A percentile compares a stretch with the other conserved stretches of the same genome.
These are phyloP conservation scores for Gobius niger DNA, from an alignment of 2,113 vertebrate species.

Conservation along the genomic window DNA sequence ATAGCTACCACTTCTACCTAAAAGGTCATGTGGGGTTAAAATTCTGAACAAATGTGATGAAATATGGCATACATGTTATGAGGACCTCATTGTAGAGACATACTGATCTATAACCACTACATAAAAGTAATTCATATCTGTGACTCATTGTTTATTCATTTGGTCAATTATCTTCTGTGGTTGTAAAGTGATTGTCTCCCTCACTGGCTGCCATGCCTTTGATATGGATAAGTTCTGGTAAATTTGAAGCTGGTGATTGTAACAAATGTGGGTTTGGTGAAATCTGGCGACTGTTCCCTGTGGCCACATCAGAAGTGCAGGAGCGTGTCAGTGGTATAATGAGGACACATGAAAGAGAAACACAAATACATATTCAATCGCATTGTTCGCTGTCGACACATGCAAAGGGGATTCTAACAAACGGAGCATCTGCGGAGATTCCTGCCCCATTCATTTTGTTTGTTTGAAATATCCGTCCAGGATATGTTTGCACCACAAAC, in stretches of 20 bases:
- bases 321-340: constrained; percentile 25
- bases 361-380: constrained; percentile 23
- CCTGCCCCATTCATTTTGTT: neutral
- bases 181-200: neutral
- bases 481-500: neutral
- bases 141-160: constrained; percentile 1
- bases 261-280: constrained; percentile 14
- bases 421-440: constrained; percentile 4
- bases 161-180: neutral
- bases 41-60: neutral
- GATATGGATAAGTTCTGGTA: constrained; percentile 3
- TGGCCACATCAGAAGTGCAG: constrained; percentile 28
- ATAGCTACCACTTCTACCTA: neutral
- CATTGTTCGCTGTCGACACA: neutral
- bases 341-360: constrained; percentile 22
- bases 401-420: neutral
- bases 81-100: neutral
- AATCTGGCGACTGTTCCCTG: constrained; percentile 28
- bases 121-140: neutral
- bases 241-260: constrained; percentile 5
- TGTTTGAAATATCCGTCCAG: neutral
- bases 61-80: neutral
- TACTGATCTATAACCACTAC: neutral
- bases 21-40: neutral
- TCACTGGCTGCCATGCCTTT: neutral